phyloP scores from a whole-genome alignment of 2,888 invertebrate species.

The Sphaeridia pumilis region DNA sequence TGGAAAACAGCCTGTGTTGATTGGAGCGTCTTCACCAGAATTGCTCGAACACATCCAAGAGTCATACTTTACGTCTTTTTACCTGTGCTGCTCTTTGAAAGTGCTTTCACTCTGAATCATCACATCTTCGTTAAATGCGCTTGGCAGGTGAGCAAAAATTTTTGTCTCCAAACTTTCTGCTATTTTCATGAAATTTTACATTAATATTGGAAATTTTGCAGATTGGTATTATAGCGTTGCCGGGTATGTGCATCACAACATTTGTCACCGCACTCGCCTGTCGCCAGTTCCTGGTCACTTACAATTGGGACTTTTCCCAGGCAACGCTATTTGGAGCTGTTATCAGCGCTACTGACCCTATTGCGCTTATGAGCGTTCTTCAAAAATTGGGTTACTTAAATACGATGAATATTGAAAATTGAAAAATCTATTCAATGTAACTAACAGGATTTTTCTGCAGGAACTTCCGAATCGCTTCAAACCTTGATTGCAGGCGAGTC shows the following conservation, averaged over 20 bases:
- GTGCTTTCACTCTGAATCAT: conserved; percentile 35
- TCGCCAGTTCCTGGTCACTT: conserved; percentile 29
- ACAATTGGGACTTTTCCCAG: conserved; percentile 39
- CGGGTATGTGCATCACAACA: conserved; percentile 32
- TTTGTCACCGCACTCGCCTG: conserved; percentile 29
- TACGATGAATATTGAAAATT: background rate
- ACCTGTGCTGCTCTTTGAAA: conserved; percentile 31
- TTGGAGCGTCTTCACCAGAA: conserved; percentile 29
- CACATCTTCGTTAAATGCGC: conserved; percentile 31
- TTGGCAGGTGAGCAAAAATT: conserved; percentile 20
- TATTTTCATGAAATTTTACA: no score
- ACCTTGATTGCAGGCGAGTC: conserved; percentile 44
- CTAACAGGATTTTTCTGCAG: conserved; percentile 25
- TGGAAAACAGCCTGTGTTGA: conserved; percentile 18
- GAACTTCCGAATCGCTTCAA: conserved; percentile 39
- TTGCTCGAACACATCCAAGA: conserved; percentile 33
- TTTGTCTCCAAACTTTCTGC: background rate
- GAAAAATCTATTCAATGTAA: background rate
- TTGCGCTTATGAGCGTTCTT: conserved; percentile 43
- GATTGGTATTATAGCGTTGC: conserved; percentile 32
- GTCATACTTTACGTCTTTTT: conserved; percentile 33
- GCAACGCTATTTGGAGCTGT: conserved; percentile 42
- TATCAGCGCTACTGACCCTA: conserved; percentile 44
- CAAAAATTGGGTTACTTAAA: conserved; percentile 39
- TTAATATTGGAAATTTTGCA: no score